Conservation (phyloP, 2,797 vertebrate species). For the Sandelia bainsii region DNA sequence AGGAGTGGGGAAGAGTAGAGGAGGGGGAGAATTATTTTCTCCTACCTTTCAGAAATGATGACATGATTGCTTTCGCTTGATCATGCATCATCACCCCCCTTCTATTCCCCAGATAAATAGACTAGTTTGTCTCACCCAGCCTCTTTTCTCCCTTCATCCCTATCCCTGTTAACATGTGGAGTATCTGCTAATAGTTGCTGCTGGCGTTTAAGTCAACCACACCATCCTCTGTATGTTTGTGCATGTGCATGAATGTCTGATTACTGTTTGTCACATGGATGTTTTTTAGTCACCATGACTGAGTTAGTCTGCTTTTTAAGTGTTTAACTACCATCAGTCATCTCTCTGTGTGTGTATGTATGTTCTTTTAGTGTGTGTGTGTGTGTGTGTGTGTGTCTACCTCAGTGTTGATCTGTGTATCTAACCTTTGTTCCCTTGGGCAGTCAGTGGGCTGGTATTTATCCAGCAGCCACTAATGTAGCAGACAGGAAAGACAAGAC, state of each 20-base stretch:
- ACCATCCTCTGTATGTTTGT: constrained; percentile 30
- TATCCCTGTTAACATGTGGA: constrained; percentile 70
- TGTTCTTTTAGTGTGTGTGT: constrained; percentile 28
- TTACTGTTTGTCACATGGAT: constrained; percentile 46
- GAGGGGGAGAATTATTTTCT: constrained; percentile 94
- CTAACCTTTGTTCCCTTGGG: constrained; percentile 93
- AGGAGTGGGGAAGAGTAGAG: constrained; percentile 76
- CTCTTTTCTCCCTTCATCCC: constrained; percentile 46
- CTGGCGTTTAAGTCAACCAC: constrained; percentile 69
- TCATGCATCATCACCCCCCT: constrained; percentile 97
- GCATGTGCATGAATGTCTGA: constrained; percentile 56
- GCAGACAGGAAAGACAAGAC: constrained; percentile 75
- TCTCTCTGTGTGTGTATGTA: constrained; percentile 35
- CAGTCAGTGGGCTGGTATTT: constrained; percentile 92
- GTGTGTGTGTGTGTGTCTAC: constrained; percentile 53
- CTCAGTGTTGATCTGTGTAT: constrained; percentile 91
- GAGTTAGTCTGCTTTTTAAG: constrained; percentile 67
- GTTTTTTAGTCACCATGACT: constrained; percentile 63
- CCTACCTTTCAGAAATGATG: constrained; percentile 99
- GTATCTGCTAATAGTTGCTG: constrained; percentile 80
- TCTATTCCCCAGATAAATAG: constrained; percentile 94
- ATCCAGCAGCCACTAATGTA: constrained; percentile 94
- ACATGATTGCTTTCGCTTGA: constrained; percentile 99
- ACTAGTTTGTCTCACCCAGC: constrained; percentile 79
- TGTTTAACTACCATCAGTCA: constrained; percentile 71